Conservation (phyloP, 1,140 invertebrate genomes). For the Reticulitermes speratus region DNA sequence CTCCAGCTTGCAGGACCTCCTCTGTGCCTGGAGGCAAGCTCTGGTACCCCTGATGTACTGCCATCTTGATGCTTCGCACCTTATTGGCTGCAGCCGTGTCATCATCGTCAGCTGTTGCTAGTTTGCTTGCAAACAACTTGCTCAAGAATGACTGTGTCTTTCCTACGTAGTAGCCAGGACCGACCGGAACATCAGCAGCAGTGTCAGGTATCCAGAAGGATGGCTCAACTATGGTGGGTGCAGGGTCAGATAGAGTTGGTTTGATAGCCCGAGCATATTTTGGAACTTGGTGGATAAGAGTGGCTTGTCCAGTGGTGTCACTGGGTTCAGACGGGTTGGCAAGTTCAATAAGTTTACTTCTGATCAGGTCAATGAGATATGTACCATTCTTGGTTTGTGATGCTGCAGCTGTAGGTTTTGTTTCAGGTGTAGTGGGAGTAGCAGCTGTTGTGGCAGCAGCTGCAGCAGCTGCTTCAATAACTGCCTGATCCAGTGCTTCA, state of each 20-base stretch:
- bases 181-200: slow-evolving; percentile 39
- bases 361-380: slow-evolving; percentile 44
- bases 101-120: background rate
- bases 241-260: background rate
- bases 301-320: background rate
- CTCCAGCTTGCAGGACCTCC: slow-evolving; percentile 47
- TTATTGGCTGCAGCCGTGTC: background rate
- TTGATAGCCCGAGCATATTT: slow-evolving; percentile 8
- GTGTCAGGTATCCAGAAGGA: background rate
- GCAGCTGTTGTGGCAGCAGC: background rate
- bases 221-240: background rate
- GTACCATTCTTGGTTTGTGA: slow-evolving; percentile 38
- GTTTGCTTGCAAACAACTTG: background rate
- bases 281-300: background rate
- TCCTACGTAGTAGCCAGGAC: slow-evolving; percentile 35
- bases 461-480: slow-evolving; percentile 33
- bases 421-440: background rate
- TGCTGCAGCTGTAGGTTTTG: background rate
- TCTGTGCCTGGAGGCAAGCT: slow-evolving; percentile 47
- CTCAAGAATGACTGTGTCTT: slow-evolving; percentile 22
- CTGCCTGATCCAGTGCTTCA: slow-evolving; percentile 39
- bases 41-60: slow-evolving; percentile 49
- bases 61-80: slow-evolving; percentile 45
- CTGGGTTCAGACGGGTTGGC: background rate
- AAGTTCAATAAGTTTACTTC: slow-evolving; percentile 40